These are phyloP conservation scores for Maniola hyperantus DNA, from an alignment of 2,888 invertebrate genomes.

Conservation along the genomic window DNA sequence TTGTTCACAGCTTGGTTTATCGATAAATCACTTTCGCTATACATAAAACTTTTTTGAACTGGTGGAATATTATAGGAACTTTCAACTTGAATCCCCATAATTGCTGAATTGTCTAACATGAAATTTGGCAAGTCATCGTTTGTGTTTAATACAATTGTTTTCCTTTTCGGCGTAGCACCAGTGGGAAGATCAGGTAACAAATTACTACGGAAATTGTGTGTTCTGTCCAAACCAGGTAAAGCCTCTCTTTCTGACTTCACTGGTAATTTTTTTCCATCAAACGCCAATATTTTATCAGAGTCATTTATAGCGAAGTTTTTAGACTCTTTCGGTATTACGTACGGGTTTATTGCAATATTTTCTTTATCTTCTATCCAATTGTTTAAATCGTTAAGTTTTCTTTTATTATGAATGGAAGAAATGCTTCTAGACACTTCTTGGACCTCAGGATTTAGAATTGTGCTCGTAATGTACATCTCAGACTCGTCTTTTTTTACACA, in stretches of 20 bases:
- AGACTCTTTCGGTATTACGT: conserved; percentile 55
- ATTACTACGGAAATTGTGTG: conserved; percentile 45
- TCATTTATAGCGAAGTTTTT: conserved; percentile 62
- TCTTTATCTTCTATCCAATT: conserved; percentile 70
- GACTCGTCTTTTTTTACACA: conserved; percentile 51
- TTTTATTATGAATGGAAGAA: conserved; percentile 42
- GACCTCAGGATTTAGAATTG: conserved; percentile 60
- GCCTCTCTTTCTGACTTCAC: conserved; percentile 50
- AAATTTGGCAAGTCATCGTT: conserved; percentile 69
- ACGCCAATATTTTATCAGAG: conserved; percentile 64
- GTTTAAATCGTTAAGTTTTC: conserved; percentile 42
- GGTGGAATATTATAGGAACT: conserved; percentile 6
- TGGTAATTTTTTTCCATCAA: conserved; percentile 67
- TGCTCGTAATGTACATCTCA: conserved; percentile 74
- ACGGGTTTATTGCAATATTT: conserved; percentile 68
- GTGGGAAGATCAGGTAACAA: conserved; percentile 39
- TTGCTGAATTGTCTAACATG: conserved; percentile 37
- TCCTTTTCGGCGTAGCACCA: conserved; percentile 49
- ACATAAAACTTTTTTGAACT: conserved; percentile 27
- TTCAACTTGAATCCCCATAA: not conserved
- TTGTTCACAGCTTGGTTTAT: conserved; percentile 33
- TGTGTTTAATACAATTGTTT: conserved; percentile 60
- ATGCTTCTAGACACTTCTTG: conserved; percentile 53
- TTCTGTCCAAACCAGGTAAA: conserved; percentile 36
- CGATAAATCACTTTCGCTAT: conserved; percentile 38